Evolutionary conservation across 2,797 vertebrate species (phyloP).

Genomic region (Diglossa cyanea): DNA sequence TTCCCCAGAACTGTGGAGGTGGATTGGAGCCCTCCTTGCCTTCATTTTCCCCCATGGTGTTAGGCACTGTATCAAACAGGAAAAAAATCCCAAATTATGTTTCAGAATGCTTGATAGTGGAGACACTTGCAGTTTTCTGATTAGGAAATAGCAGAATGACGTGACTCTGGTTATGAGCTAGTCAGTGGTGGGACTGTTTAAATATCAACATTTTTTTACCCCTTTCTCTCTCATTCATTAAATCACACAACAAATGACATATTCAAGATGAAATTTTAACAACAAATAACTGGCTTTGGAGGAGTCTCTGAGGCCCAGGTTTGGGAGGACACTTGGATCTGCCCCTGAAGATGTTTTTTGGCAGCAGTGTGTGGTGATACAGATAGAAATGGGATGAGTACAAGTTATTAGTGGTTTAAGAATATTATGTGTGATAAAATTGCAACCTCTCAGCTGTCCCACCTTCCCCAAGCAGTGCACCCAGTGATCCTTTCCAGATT

Average conservation of each 20-base stretch:
- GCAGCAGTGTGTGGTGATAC: neutral
- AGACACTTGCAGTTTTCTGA: neutral
- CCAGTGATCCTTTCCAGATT: neutral
- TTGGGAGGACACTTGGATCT: neutral
- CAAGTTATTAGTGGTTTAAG: neutral
- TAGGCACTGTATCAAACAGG: neutral
- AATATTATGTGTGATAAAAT: neutral
- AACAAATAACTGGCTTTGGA: neutral
- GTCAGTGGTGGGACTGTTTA: neutral
- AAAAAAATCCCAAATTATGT: neutral
- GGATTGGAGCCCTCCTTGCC: neutral
- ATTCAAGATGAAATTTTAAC: neutral
- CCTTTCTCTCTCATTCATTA: neutral
- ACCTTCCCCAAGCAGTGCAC: neutral
- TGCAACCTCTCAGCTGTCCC: neutral
- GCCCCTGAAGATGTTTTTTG: neutral
- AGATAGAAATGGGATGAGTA: neutral
- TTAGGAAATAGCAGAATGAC: neutral
- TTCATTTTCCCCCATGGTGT: neutral
- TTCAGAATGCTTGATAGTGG: neutral
- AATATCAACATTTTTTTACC: accelerated
- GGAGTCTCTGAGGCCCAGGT: neutral
- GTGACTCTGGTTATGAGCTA: neutral
- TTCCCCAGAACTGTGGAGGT: neutral
- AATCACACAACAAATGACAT: neutral